A percentile compares a stretch with the other conserved stretches of the same genome.
Evolutionary conservation across 2,797 vertebrate species (phyloP).

Genomic region (Macroramphosus scolopax): DNA sequence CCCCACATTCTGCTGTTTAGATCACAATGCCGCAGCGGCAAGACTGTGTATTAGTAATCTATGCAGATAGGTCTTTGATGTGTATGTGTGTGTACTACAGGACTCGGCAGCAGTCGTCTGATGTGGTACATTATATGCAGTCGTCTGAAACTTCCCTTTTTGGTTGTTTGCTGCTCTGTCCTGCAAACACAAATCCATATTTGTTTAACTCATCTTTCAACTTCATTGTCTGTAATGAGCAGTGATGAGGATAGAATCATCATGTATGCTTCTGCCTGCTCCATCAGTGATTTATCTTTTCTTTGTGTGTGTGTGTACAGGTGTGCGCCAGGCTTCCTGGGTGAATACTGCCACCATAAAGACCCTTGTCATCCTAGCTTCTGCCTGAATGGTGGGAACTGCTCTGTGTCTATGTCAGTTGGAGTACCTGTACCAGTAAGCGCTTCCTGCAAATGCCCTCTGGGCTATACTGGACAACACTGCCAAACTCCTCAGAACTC

Average conservation of each 20-base stretch:
- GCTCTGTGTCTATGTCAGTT: slow-evolving; percentile 74
- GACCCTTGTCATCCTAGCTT: slow-evolving; percentile 86
- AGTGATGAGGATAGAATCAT: slow-evolving; percentile 6
- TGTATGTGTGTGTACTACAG: slow-evolving; percentile 19
- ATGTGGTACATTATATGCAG: slow-evolving; percentile 53
- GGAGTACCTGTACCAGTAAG: slow-evolving; percentile 75
- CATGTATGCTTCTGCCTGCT: slow-evolving; percentile 7
- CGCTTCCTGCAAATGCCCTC: slow-evolving; percentile 81
- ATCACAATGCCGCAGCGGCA: slow-evolving; percentile 6
- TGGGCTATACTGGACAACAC: slow-evolving; percentile 82
- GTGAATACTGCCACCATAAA: slow-evolving; percentile 90
- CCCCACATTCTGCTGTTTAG: slow-evolving; percentile 15
- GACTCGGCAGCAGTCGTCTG: slow-evolving; percentile 33
- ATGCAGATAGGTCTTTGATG: slow-evolving; percentile 43
- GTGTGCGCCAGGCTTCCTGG: slow-evolving; percentile 87
- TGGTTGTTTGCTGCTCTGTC: slow-evolving; percentile 54
- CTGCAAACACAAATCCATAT: slow-evolving; percentile 4
- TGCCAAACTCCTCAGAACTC: slow-evolving; percentile 86
- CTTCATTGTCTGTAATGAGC: slow-evolving; percentile 15
- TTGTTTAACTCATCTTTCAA: slow-evolving; percentile 30
- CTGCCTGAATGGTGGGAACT: slow-evolving; percentile 89
- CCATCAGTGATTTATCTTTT: slow-evolving; percentile 19
- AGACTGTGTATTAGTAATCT: slow-evolving; percentile 6
- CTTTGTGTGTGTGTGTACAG: slow-evolving; percentile 66
- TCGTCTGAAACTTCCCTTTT: slow-evolving; percentile 53